phyloP scores from a whole-genome alignment of 1,140 invertebrate species.

The Drosophila repletoides region DNA sequence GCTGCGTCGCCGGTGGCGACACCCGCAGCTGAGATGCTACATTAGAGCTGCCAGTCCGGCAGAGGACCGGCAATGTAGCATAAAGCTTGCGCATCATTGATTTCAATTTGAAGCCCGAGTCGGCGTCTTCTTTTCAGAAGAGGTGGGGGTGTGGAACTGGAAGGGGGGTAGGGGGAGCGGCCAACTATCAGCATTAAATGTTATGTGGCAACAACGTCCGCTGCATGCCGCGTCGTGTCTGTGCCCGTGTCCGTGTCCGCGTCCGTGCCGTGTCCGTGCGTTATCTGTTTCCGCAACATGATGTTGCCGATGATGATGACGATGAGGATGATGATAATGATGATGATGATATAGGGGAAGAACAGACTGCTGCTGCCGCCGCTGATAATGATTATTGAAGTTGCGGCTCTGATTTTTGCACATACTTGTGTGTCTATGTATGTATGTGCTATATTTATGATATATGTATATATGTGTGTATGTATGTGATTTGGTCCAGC shows the following conservation, averaged over 20 bases:
- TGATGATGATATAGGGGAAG: constrained; percentile 5
- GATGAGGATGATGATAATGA: constrained; percentile 29
- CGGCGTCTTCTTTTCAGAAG: constrained; percentile 54
- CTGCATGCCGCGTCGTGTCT: constrained; percentile 44
- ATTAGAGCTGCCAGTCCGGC: constrained; percentile 54
- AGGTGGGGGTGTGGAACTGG: neutral
- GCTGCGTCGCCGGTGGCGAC: constrained; percentile 35
- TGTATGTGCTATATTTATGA: constrained; percentile 38
- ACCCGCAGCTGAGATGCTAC: constrained; percentile 61
- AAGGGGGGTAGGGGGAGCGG: neutral
- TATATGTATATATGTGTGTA: constrained; percentile 31
- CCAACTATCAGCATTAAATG: constrained; percentile 78
- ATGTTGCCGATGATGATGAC: constrained; percentile 59
- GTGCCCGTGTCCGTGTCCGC: constrained; percentile 47
- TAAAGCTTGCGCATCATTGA: constrained; percentile 76
- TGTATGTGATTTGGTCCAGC: constrained; percentile 76
- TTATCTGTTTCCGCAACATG: constrained; percentile 81
- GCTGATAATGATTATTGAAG: constrained; percentile 80
- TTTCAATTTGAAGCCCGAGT: constrained; percentile 77
- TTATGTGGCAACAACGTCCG: constrained; percentile 68
- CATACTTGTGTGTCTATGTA: constrained; percentile 4
- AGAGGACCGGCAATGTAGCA: constrained; percentile 51
- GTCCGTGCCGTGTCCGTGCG: constrained; percentile 73
- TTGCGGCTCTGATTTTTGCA: constrained; percentile 56
- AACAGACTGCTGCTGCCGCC: constrained; percentile 40